Evolutionary conservation across 1,140 invertebrate species (phyloP).

Genomic region (Piezodorus guildinii): DNA sequence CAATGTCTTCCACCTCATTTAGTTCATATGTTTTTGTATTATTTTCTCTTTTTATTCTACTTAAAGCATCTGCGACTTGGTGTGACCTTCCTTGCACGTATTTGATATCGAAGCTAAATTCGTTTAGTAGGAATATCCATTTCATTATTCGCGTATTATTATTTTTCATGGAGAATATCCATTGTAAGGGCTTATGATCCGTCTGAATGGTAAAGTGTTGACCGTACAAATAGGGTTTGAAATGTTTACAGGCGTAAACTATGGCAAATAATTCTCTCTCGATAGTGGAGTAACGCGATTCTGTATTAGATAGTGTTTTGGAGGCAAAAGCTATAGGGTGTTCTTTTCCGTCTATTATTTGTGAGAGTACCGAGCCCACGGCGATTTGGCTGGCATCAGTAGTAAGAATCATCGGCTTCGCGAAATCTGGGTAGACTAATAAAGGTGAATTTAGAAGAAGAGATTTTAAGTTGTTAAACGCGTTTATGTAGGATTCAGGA

Average conservation of each 20-base stretch:
- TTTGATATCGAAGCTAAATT: conserved; percentile 17
- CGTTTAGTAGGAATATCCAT: conserved; percentile 26
- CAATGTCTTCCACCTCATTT: too few species aligned
- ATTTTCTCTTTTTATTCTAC: too few species aligned
- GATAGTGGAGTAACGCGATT: conserved; percentile 29
- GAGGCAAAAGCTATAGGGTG: conserved; percentile 31
- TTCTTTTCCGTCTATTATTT: conserved; percentile 29
- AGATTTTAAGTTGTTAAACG: too few species aligned
- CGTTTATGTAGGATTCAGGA: too few species aligned
- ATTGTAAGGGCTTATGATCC: conserved; percentile 38
- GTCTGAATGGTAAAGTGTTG: conserved; percentile 38
- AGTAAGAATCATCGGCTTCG: too few species aligned
- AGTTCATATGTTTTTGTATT: too few species aligned
- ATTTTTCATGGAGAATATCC: conserved; percentile 35
- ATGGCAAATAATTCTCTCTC: conserved; percentile 43
- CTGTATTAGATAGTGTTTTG: conserved; percentile 29
- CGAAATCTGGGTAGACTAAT: too few species aligned
- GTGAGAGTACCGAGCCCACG: conserved; percentile 33
- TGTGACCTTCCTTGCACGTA: too few species aligned
- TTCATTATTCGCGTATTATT: conserved; percentile 21
- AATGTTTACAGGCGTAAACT: conserved; percentile 37
- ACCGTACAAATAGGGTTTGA: conserved; percentile 37
- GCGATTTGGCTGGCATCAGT: too few species aligned
- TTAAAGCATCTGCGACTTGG: too few species aligned
- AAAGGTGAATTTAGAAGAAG: too few species aligned